Conservation (phyloP, 2,797 vertebrate species). For the Iguana delicatissima region DNA sequence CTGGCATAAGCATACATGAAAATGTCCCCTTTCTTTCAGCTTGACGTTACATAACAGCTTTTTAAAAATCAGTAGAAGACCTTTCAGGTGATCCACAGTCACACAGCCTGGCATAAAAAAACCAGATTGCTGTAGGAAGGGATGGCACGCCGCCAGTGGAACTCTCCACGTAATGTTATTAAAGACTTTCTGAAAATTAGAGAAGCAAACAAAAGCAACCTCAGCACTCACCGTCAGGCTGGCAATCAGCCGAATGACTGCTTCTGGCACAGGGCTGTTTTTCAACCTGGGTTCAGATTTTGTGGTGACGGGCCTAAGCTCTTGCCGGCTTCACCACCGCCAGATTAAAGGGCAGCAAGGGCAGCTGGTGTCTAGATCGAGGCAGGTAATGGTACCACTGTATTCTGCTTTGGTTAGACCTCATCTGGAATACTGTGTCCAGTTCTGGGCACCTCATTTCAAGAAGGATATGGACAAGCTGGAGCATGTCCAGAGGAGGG, state of each 20-base stretch:
- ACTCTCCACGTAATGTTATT: not conserved
- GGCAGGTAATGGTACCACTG: too few species aligned
- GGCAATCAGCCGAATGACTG: not conserved
- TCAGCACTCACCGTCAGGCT: not conserved
- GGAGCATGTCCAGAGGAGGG: too few species aligned
- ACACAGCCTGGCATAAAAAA: not conserved
- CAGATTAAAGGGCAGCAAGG: not conserved
- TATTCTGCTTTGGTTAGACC: too few species aligned
- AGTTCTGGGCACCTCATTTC: too few species aligned
- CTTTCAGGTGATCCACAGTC: not conserved
- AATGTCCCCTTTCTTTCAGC: not conserved
- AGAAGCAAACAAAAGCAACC: not conserved
- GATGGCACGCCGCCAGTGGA: not conserved
- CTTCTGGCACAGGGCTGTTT: not conserved
- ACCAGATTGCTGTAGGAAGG: not conserved
- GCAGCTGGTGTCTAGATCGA: not conserved
- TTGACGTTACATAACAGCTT: not conserved
- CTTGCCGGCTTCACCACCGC: not conserved
- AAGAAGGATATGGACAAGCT: too few species aligned
- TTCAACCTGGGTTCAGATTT: not conserved
- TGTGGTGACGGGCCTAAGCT: not conserved
- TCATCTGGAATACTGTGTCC: too few species aligned
- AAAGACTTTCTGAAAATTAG: not conserved
- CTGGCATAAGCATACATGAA: not conserved
- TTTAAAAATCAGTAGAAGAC: not conserved